These are phyloP conservation scores for Sternarchorhynchus goeldii DNA, from an alignment of 2,797 vertebrate genomes.

Conservation along the genomic window DNA sequence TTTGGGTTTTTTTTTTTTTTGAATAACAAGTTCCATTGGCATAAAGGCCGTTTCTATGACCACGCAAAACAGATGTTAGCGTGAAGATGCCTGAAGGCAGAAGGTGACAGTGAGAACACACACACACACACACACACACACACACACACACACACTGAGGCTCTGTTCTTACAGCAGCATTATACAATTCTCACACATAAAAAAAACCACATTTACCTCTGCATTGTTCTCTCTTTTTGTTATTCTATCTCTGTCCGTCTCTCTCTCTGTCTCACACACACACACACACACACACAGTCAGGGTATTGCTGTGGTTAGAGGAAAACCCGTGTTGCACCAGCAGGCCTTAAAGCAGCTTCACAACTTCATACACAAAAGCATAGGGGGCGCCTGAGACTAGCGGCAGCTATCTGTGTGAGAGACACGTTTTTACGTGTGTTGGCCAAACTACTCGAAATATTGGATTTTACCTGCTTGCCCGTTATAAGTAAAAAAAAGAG, in stretches of 20 bases:
- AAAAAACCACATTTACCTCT: too few species aligned
- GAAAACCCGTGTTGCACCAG: conserved; percentile 41
- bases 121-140: neutral
- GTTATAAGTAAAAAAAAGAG: neutral
- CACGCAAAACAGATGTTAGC: conserved; percentile 3
- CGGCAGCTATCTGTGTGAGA: conserved; percentile 59
- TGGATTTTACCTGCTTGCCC: conserved; percentile 25
- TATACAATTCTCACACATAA: conserved; percentile 25
- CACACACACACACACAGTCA: conserved; percentile 20
- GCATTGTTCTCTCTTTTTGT: too few species aligned
- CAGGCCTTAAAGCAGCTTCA: conserved; percentile 68
- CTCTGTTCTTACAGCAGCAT: conserved; percentile 49
- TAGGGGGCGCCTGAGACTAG: conserved; percentile 66
- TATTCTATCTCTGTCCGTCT: conserved; percentile 46
- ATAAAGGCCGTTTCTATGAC: conserved; percentile 40
- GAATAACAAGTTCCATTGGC: conserved; percentile 36
- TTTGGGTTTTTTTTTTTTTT: conserved; percentile 1
- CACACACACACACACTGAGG: conserved; percentile 22
- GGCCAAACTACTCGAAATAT: conserved; percentile 38
- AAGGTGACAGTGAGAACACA: conserved; percentile 14
- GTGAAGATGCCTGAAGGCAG: conserved; percentile 25
- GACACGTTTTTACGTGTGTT: conserved; percentile 54
- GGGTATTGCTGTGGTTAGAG: conserved; percentile 33
- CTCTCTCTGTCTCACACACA: conserved; percentile 49
- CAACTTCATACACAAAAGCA: conserved; percentile 62